Evolutionary conservation across 2,888 invertebrate genomes (phyloP).

Genomic region (Oscheius sp.): DNA sequence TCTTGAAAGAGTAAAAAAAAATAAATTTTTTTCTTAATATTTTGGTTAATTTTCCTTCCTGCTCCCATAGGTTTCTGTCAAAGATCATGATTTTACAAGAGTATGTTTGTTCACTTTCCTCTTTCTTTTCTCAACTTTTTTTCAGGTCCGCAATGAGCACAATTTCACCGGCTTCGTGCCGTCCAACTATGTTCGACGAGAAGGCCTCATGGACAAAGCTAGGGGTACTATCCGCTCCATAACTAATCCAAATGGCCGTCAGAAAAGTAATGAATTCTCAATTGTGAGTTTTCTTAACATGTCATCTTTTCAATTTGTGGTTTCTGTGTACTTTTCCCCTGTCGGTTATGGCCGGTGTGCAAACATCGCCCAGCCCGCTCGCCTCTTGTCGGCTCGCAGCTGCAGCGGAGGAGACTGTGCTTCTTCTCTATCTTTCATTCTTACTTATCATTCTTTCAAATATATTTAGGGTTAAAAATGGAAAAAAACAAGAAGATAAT

Average conservation of each 20-base stretch:
- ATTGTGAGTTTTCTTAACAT: background rate
- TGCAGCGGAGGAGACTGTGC: background rate
- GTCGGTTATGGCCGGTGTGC: constrained; percentile 26
- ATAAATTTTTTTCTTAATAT: too few species aligned
- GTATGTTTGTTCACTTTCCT: too few species aligned
- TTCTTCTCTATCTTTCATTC: constrained; percentile 15
- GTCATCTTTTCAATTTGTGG: constrained; percentile 15
- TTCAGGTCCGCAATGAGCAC: constrained; percentile 88
- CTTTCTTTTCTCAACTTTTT: too few species aligned
- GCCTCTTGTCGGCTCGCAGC: constrained; percentile 25
- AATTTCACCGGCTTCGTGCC: constrained; percentile 97
- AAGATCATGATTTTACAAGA: too few species aligned
- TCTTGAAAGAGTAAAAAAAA: too few species aligned
- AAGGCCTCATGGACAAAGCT: constrained; percentile 82
- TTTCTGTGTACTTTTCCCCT: constrained; percentile 24
- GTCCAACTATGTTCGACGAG: constrained; percentile 98
- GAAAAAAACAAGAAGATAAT: too few species aligned
- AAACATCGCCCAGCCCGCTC: constrained; percentile 25
- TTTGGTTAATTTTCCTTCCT: too few species aligned
- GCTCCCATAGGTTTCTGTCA: too few species aligned
- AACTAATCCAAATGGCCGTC: background rate
- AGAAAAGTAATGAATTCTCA: constrained; percentile 7
- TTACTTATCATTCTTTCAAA: too few species aligned
- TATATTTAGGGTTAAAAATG: too few species aligned
- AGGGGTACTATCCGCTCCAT: constrained; percentile 57